Evolutionary conservation across 1,140 invertebrate genomes (phyloP).

Genomic region (Tetramorium simillimum): DNA sequence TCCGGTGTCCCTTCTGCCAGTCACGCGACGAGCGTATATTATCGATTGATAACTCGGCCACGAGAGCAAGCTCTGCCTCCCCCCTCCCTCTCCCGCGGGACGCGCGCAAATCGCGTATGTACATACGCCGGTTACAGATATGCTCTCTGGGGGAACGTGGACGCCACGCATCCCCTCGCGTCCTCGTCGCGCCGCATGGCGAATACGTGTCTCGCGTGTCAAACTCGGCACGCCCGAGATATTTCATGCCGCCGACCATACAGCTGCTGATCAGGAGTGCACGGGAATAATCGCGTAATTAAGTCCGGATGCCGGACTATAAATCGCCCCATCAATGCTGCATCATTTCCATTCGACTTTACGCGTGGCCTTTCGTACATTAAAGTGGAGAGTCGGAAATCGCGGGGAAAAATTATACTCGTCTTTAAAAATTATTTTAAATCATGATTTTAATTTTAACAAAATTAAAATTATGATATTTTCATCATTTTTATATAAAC

Average conservation of each 20-base stretch:
- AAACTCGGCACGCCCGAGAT: slow-evolving; percentile 42
- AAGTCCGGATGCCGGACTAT: slow-evolving; percentile 7
- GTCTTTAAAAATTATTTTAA: too few species aligned
- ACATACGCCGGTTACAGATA: slow-evolving; percentile 20
- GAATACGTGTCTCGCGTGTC: slow-evolving; percentile 48
- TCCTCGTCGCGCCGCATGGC: slow-evolving; percentile 18
- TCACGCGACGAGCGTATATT: slow-evolving; percentile 56
- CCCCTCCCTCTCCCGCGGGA: neutral
- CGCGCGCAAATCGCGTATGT: slow-evolving; percentile 23
- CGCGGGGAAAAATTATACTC: too few species aligned
- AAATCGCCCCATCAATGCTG: neutral
- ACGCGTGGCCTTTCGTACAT: neutral
- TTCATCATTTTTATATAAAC: neutral
- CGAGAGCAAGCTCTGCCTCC: neutral
- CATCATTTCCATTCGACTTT: neutral
- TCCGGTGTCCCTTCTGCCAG: slow-evolving; percentile 50
- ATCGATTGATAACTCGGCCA: slow-evolving; percentile 63
- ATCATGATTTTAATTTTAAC: too few species aligned
- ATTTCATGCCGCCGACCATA: slow-evolving; percentile 7
- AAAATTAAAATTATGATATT: neutral
- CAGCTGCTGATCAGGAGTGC: neutral
- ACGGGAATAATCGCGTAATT: slow-evolving; percentile 41
- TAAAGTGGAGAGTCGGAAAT: neutral
- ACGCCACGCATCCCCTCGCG: slow-evolving; percentile 13
- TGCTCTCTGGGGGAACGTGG: neutral